phyloP scores from a whole-genome alignment of 1,140 invertebrate genomes.

The Caenorhabditis inopinata region DNA sequence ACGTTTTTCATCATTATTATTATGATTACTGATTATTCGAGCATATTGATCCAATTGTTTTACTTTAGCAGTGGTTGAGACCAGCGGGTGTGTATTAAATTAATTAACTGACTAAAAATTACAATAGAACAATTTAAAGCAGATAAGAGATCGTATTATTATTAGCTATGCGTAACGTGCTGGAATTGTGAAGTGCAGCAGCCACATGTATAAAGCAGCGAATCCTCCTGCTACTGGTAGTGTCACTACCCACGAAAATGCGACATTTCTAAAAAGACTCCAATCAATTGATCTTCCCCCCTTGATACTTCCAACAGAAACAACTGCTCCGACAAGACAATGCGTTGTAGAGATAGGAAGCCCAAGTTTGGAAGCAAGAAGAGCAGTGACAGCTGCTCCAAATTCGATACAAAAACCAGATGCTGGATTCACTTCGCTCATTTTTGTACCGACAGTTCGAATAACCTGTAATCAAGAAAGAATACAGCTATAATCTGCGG shows the following conservation, averaged over 20 bases:
- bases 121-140: background rate
- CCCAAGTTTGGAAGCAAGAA: conserved; percentile 89
- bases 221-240: conserved; percentile 78
- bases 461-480: conserved; percentile 48
- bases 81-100: background rate
- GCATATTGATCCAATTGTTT: too few species aligned
- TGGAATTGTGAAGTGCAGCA: conserved; percentile 22
- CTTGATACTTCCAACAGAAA: conserved; percentile 53
- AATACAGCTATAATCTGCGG: too few species aligned
- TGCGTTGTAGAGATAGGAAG: conserved; percentile 94
- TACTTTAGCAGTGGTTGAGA: background rate
- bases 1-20: too few species aligned
- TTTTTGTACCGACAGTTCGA: conserved; percentile 56
- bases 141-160: background rate
- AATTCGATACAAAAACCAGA: conserved; percentile 88
- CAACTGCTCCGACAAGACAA: conserved; percentile 80
- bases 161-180: background rate
- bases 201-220: conserved; percentile 31
- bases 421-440: conserved; percentile 59
- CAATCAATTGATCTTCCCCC: conserved; percentile 73
- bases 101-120: background rate
- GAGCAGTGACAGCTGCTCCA: conserved; percentile 88
- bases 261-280: conserved; percentile 77
- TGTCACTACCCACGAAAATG: conserved; percentile 90
- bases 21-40: too few species aligned